Evolutionary conservation across 2,888 invertebrate species (phyloP), one percentile per base, ranked within the genome.

Genomic region (Argyresthia goedartella): DNA sequence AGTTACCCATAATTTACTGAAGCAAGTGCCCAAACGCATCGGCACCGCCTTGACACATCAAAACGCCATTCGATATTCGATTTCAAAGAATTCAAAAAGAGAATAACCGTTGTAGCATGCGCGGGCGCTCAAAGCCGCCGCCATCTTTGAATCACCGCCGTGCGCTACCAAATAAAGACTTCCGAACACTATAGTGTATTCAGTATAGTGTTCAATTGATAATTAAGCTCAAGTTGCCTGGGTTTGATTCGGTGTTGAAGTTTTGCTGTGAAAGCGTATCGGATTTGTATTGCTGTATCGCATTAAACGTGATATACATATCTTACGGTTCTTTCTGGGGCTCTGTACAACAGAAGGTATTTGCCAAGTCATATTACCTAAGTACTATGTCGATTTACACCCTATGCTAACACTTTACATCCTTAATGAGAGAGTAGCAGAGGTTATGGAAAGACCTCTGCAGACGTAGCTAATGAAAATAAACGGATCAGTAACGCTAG

Each of bases 181-280:
- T 34, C 45, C 33, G 33, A 10, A 48, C 48, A 50, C 44, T 39
- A 56, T 55, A 56, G 51, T 52, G 60, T 57, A 62, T 79, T 79
- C 78, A 74, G 79, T 78, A 73, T 73, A 66, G 74, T 76, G 65
- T 72, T 76, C 82, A 80, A 84, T 84, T 81, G 80, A 82, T 84
- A 84, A 82, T 84, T 81, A 84, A 73, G 77, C 73, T 79, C 73
- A 6, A 25, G 25, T 25, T 25, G 25, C 39, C 8, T 39, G 9
- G 39, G 39, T 39, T 39, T 11, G 4, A 11, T 39, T 39, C 3
- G 39, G 39, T 9, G n/a, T 39, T n/a, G 39, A 11, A 39, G n/a
- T 39, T 39, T n/a, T 25, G 25, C 25, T 25, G 2, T 25, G 25
- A 25, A 25, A 25, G 25, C 25, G 25, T 25, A 25, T 25, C 25